Base-by-base conservation (phyloP, 2,888 invertebrate genomes). In the Pseudolycoriella hygida region DNA sequence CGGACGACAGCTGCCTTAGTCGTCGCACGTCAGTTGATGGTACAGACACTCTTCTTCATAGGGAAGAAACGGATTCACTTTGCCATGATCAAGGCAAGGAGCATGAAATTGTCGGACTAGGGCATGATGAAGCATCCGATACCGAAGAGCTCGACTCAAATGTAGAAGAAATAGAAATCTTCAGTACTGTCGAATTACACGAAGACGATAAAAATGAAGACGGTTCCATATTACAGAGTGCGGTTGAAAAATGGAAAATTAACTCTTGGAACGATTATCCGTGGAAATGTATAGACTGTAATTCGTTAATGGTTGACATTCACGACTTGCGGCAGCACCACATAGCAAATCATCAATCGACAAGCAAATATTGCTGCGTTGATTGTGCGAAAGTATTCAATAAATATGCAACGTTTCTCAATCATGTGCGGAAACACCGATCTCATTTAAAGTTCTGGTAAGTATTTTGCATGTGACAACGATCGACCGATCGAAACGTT, bases 371-470 rank as follows among this genome's bases (percentile, higher is more conserved):
- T 47, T 45, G 52, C 40, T 60, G 60, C 42, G 48, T 46, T 10
- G 56, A 57, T 48, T 60, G 60, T 40, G 50, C 53, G 8, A 57
- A 58, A 46, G 15, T 45, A 3, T 55, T 54, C 25, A 19, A 46
- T 5, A 56, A 54, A 4, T 57, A 58, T 45, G 51, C 54, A 37
- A 49, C 51, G 2, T 56, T 57, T 43, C 48, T 59, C 3, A 59
- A 57, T 48, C 60, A 59, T 45, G 51, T 59, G 4, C 54, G 55
- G 2, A 46, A 49, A 10, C 59, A 60, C 50, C 53, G 56, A 1
- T 40, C 51, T 0, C 47, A 52, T 8, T 47, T 59, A 8, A 47
- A 47, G 8, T 46, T 53, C 2, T 50, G 52, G 40, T 59, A 57
- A 37, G 57, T 30, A 11, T 30, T 30, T 6, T 14, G 3, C 34